phyloP scores from a whole-genome alignment of 2,797 vertebrate genomes.

The Spondyliosoma cantharus region DNA sequence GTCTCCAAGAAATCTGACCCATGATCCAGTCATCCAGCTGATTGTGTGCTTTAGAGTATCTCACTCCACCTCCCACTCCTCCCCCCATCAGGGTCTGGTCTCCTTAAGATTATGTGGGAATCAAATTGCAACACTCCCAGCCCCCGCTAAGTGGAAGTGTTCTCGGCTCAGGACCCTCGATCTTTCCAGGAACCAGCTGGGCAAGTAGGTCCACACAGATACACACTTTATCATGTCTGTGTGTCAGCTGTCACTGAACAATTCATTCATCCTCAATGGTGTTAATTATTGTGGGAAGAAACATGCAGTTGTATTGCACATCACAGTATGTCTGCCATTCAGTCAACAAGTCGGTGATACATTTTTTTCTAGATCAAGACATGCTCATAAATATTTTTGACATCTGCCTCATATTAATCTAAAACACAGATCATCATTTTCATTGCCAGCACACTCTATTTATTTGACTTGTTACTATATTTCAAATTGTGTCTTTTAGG shows the following conservation, averaged over 20 bases:
- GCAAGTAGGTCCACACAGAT: slow-evolving; percentile 87
- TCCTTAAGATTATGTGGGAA: slow-evolving; percentile 91
- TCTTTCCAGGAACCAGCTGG: slow-evolving; percentile 94
- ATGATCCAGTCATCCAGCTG: background rate
- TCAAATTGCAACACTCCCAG: slow-evolving; percentile 86
- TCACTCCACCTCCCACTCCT: slow-evolving; percentile 9
- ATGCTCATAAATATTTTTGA: no score
- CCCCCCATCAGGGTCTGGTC: slow-evolving; percentile 84
- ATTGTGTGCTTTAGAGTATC: slow-evolving; percentile 23
- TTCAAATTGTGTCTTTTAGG: slow-evolving; percentile 75
- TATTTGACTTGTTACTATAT: background rate
- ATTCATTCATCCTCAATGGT: background rate
- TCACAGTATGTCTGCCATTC: background rate
- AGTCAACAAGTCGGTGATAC: background rate
- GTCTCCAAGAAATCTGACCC: background rate
- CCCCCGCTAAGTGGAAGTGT: slow-evolving; percentile 91
- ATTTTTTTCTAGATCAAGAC: background rate
- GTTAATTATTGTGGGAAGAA: background rate
- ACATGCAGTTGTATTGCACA: background rate
- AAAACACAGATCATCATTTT: background rate
- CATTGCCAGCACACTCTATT: background rate
- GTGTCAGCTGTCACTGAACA: slow-evolving; percentile 10
- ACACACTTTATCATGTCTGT: background rate
- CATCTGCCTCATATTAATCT: background rate
- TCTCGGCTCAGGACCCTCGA: slow-evolving; percentile 90